Conservation (phyloP, 2,888 invertebrate genomes). For the Steinernema hermaphroditum region DNA sequence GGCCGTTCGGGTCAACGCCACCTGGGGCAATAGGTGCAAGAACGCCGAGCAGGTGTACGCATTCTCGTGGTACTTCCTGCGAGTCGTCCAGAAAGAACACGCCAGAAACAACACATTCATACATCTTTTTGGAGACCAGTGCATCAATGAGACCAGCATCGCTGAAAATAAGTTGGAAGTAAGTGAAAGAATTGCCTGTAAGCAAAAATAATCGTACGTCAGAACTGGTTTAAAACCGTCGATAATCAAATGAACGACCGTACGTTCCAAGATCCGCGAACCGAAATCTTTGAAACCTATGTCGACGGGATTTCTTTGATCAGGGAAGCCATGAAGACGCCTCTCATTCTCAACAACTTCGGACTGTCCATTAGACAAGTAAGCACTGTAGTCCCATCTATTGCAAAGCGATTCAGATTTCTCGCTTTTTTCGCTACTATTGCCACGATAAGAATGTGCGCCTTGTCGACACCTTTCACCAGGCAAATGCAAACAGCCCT, state of each 20-base stretch:
- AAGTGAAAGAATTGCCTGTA: not conserved
- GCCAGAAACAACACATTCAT: not conserved
- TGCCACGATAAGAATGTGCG: not conserved
- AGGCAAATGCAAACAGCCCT: not conserved
- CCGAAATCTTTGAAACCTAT: constrained; percentile 12
- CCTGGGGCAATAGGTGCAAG: constrained; percentile 13
- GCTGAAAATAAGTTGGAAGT: not conserved
- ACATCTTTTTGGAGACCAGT: constrained; percentile 12
- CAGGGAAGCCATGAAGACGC: constrained; percentile 17
- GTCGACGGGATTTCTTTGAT: constrained; percentile 16
- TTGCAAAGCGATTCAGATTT: not conserved
- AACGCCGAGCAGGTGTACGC: constrained; percentile 7
- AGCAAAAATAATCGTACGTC: no score
- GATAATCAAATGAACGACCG: constrained; percentile 5
- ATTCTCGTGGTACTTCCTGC: constrained; percentile 24
- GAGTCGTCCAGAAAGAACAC: constrained; percentile 1
- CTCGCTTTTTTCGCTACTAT: not conserved
- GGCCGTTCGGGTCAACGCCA: constrained; percentile 1
- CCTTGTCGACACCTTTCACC: not conserved
- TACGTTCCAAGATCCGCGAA: constrained; percentile 10
- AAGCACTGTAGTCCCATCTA: not conserved
- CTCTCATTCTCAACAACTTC: constrained; percentile 14
- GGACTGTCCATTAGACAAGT: not conserved
- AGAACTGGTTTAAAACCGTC: constrained; percentile 6
- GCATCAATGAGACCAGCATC: not conserved